Evolutionary conservation across 2,888 invertebrate genomes (phyloP).

Genomic region (Pharmacophagus antenor): DNA sequence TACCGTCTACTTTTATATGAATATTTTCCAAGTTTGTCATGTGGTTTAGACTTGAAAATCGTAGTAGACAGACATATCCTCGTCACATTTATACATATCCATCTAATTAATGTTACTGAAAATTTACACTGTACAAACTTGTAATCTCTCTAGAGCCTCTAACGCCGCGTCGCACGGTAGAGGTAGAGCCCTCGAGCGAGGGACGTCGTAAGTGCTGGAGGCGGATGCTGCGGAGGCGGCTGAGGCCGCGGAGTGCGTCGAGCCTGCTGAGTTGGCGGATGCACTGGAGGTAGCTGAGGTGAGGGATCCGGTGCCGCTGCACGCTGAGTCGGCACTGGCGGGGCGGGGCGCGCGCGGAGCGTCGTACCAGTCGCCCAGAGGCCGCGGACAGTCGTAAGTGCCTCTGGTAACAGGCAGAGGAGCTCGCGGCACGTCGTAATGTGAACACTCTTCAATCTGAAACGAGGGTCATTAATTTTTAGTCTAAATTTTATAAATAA

Average conservation of each 20-base stretch:
- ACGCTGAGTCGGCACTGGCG: slow-evolving; percentile 80
- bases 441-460: slow-evolving; percentile 75
- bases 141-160: slow-evolving; percentile 73
- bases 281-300: slow-evolving; percentile 75
- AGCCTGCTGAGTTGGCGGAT: slow-evolving; percentile 74
- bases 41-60: no score
- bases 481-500: neutral
- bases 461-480: neutral
- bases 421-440: slow-evolving; percentile 75
- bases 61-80: no score
- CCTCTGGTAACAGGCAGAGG: slow-evolving; percentile 83
- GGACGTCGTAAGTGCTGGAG: slow-evolving; percentile 76
- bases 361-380: slow-evolving; percentile 71
- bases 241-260: slow-evolving; percentile 68
- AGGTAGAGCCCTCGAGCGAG: slow-evolving; percentile 69
- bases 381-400: slow-evolving; percentile 83
- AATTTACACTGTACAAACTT: slow-evolving; percentile 66
- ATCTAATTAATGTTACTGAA: neutral
- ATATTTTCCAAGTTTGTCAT: no score
- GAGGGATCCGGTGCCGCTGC: slow-evolving; percentile 77
- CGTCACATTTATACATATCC: no score
- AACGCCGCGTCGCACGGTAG: slow-evolving; percentile 75
- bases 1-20: no score
- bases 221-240: slow-evolving; percentile 65
- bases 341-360: slow-evolving; percentile 74